These are phyloP conservation scores for Araneus ventricosus DNA, from an alignment of 1,140 invertebrate species.

Conservation along the genomic window DNA sequence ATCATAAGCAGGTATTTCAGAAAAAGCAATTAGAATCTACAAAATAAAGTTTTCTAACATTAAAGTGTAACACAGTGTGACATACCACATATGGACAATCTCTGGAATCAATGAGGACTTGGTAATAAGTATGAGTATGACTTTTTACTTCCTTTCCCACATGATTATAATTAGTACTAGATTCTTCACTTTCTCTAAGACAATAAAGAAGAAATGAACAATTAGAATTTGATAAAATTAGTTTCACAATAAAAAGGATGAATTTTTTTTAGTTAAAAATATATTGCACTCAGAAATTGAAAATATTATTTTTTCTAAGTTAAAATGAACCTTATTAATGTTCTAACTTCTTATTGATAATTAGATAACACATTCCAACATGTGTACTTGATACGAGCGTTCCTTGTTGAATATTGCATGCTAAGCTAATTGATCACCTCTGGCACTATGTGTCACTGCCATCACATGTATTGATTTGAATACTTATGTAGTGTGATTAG, in stretches of 20 bases:
- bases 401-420: no score
- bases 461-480: no score
- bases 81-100: conserved; percentile 97
- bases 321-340: no score
- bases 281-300: no score
- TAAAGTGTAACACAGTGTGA: conserved; percentile 74
- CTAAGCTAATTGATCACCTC: no score
- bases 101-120: conserved; percentile 96
- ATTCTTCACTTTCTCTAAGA: conserved; percentile 77
- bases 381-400: no score
- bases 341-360: no score
- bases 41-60: no score
- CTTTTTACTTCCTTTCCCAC: conserved; percentile 94
- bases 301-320: no score
- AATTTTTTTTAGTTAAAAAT: neutral
- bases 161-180: conserved; percentile 81
- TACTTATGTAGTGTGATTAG: no score
- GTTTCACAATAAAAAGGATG: neutral
- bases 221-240: neutral
- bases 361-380: no score
- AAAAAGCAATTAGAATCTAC: neutral
- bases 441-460: no score
- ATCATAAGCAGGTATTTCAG: neutral
- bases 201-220: neutral
- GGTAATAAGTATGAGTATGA: conserved; percentile 95